Conservation (phyloP, 2,888 invertebrate species). For the Flabesymbios commensalis region DNA sequence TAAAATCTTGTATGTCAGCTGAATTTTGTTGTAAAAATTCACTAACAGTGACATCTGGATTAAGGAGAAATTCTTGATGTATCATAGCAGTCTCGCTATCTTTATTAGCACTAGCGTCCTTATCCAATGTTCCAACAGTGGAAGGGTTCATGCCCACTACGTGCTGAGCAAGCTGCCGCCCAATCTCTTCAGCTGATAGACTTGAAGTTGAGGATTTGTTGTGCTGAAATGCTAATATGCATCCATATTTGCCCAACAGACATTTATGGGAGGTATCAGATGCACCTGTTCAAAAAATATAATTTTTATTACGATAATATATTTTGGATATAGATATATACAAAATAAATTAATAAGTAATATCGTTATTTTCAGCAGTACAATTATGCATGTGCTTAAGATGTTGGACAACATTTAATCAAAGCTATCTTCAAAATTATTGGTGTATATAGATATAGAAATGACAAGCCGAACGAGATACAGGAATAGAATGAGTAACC, state of each 20-base stretch:
- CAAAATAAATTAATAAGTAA: too few relatives aligned
- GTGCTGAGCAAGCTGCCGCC: slow-evolving; percentile 85
- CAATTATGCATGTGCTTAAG: too few relatives aligned
- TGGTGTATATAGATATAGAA: too few relatives aligned
- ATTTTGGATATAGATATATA: too few relatives aligned
- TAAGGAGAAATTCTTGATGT: slow-evolving; percentile 84
- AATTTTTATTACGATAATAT: too few relatives aligned
- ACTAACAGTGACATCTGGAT: slow-evolving; percentile 76
- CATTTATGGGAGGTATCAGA: too few relatives aligned
- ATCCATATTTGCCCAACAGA: slow-evolving; percentile 78
- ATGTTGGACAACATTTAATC: too few relatives aligned
- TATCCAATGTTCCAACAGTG: slow-evolving; percentile 41
- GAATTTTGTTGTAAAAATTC: slow-evolving; percentile 69
- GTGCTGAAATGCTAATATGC: slow-evolving; percentile 74
- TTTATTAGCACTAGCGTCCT: slow-evolving; percentile 7
- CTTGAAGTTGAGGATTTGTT: slow-evolving; percentile 40
- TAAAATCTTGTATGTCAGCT: slow-evolving; percentile 75
- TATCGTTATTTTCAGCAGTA: too few relatives aligned
- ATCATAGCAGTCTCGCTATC: slow-evolving; percentile 74
- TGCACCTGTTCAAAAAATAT: too few relatives aligned
- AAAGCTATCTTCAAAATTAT: too few relatives aligned
- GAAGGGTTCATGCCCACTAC: slow-evolving; percentile 71
- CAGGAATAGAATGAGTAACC: too few relatives aligned
- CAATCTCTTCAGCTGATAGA: slow-evolving; percentile 61
- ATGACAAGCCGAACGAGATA: too few relatives aligned